Conservation (phyloP, 2,797 vertebrate species). For the Emydoidea blandingii region DNA sequence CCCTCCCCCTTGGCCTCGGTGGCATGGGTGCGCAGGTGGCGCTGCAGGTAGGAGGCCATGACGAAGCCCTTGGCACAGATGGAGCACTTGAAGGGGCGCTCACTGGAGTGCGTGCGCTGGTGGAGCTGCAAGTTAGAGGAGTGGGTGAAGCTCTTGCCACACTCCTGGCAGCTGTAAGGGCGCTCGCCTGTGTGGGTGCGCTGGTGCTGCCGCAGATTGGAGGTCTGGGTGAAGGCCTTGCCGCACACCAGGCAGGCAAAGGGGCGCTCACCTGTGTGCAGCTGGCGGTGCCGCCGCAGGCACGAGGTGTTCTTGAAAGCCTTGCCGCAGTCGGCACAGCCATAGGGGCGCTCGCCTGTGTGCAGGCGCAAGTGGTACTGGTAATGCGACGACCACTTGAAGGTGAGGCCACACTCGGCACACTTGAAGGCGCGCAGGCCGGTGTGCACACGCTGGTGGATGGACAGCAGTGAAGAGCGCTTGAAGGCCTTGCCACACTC, state of each 20-base stretch:
- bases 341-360: conserved; percentile 77
- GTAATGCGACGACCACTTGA: conserved; percentile 81
- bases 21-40: conserved; percentile 91
- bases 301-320: conserved; percentile 81
- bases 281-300: conserved; percentile 77
- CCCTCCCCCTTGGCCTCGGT: conserved; percentile 25
- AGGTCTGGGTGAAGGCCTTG: conserved; percentile 87
- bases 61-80: conserved; percentile 92
- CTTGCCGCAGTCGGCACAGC: conserved; percentile 77
- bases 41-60: conserved; percentile 93
- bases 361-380: conserved; percentile 80
- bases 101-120: conserved; percentile 91
- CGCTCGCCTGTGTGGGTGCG: conserved; percentile 93
- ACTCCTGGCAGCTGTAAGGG: conserved; percentile 90
- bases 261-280: conserved; percentile 79
- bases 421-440: conserved; percentile 79
- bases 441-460: conserved; percentile 89
- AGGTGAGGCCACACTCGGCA: conserved; percentile 77
- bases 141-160: conserved; percentile 91
- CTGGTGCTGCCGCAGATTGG: conserved; percentile 94
- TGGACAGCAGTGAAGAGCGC: conserved; percentile 91
- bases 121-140: conserved; percentile 92
- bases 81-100: conserved; percentile 90
- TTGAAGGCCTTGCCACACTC: conserved; percentile 90
- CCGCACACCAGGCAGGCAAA: conserved; percentile 76